Evolutionary conservation across 2,797 vertebrate species (phyloP), one percentile per base, ranked within the genome.

Genomic region (Adrianichthys oophorus): DNA sequence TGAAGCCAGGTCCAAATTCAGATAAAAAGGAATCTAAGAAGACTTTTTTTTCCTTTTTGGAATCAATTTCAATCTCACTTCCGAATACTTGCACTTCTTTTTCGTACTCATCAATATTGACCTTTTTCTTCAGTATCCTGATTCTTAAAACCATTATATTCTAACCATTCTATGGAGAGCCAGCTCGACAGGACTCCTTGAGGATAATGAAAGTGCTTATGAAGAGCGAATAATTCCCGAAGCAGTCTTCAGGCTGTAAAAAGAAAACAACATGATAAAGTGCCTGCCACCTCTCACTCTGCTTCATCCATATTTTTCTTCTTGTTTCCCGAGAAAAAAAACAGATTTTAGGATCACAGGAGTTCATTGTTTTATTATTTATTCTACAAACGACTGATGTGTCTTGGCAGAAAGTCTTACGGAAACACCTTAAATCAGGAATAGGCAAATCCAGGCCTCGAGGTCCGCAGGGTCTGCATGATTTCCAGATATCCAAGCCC

Each of bases 161-260:
- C 4, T 41, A 41, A 43, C 52, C 14, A 4, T 44, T 62, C 57
- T n/a, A 40, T 59, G 0, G 21, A 53, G 62, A 64, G 46, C 19
- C 43, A 63, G 42, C 64, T 69, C 66, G 16, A 16, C 62, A 56
- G 70, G 70, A 67, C 63, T 72, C 53, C 56, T 72, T 47, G 53
- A 47, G 59, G 56, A 74, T 86, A 85, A 84, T 77, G 72, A 85
- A 44, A 69, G 59, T n/a, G 52, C 64, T 65, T 71, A 74, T 67
- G 54, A 64, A 58, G 59, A 50, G 57, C 42, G 57, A 77, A 29
- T 49, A 47, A 74, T 72, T 71, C 76, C 51, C 49, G 14, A 42
- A 72, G 68, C 56, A 50, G 66, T 53, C 48, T 48, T 62, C 64
- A 55, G 62, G 62, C 44, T 60, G 59, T 45, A 54, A 5, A 29